phyloP scores from a whole-genome alignment of 2,888 invertebrate genomes.

The Coelinius sp. region DNA sequence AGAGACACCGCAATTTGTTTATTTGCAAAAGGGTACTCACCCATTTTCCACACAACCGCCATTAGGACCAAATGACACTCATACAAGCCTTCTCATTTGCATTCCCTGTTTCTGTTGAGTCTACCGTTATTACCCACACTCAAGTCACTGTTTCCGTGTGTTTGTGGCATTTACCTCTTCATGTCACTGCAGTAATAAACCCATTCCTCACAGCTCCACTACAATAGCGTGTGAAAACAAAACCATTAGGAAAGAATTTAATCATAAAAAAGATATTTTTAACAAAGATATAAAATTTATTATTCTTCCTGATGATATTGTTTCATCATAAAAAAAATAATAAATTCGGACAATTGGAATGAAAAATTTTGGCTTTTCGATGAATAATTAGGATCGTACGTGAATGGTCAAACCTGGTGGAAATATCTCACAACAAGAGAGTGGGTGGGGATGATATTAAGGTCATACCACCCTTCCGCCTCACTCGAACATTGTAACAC shows the following conservation, averaged over 20 bases:
- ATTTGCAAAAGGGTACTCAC: background rate
- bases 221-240: conserved; percentile 5
- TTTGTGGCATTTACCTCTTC: conserved; percentile 30
- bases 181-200: conserved; percentile 11
- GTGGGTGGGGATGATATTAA: conserved; percentile 18
- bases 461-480: conserved; percentile 19
- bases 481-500: conserved; percentile 8
- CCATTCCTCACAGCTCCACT: background rate
- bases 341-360: background rate
- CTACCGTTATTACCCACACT: conserved; percentile 30
- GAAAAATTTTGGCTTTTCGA: background rate
- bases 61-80: conserved; percentile 13
- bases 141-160: conserved; percentile 30
- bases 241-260: background rate
- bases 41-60: conserved; percentile 15
- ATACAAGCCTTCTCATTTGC: conserved; percentile 8
- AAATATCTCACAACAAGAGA: background rate
- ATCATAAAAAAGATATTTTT: background rate
- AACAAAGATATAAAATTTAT: background rate
- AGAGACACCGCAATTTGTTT: conserved; percentile 15
- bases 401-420: background rate
- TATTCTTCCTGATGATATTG: background rate
- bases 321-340: background rate
- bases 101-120: background rate
- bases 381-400: background rate